Conservation (phyloP, 1,140 invertebrate species). For the Sycobia sp. region DNA sequence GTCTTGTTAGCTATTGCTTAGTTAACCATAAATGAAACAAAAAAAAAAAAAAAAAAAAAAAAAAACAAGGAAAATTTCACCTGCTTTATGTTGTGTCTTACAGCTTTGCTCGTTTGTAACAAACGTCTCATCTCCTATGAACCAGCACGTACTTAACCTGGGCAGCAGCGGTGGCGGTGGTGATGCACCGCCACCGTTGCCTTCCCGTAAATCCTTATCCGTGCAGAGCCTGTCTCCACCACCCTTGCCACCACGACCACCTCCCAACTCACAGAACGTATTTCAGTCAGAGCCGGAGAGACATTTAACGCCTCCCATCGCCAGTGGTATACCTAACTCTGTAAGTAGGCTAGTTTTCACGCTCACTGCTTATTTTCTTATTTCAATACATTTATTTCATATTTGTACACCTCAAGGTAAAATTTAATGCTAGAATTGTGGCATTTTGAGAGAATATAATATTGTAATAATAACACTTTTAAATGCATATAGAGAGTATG, state of each 20-base stretch:
- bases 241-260: slow-evolving; percentile 58
- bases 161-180: slow-evolving; percentile 43
- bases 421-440: no score
- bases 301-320: slow-evolving; percentile 63
- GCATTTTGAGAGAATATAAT: no score
- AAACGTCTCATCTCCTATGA: slow-evolving; percentile 57
- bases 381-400: no score
- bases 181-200: slow-evolving; percentile 66
- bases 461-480: no score
- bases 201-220: slow-evolving; percentile 64
- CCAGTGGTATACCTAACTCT: slow-evolving; percentile 61
- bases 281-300: slow-evolving; percentile 57
- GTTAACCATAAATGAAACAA: no score
- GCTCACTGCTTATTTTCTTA: slow-evolving; percentile 20
- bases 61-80: slow-evolving; percentile 38
- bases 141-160: slow-evolving; percentile 53
- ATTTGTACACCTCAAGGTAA: no score
- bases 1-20: neutral
- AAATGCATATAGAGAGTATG: no score
- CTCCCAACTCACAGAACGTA: slow-evolving; percentile 57
- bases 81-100: slow-evolving; percentile 61
- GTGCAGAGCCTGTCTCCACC: slow-evolving; percentile 59
- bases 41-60: neutral
- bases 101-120: slow-evolving; percentile 63
- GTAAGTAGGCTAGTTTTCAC: slow-evolving; percentile 53